Base-by-base conservation (phyloP, 2,797 vertebrate species). In the Peromyscus attwateri region DNA sequence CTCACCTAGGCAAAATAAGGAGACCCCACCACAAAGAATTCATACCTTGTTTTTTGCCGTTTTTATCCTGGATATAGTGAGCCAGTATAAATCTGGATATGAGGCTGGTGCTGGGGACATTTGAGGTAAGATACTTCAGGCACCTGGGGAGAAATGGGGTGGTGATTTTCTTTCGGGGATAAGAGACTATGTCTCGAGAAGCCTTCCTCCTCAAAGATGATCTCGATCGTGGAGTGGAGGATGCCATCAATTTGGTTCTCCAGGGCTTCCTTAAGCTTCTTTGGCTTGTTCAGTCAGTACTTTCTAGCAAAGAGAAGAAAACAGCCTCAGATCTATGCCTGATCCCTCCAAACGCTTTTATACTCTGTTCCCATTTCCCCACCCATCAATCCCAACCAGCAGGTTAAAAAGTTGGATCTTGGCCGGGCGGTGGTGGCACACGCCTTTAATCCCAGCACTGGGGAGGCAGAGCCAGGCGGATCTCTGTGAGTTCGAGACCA, bases 21-120 rank as follows among this genome's bases (percentile, higher is more conserved):
- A 40, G 34, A 37, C 0, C 3, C 25, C 27, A 6, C 19, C n/a
- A 87, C 60, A 66, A 23, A 84, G 21, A 87, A 10, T 9, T 2
- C 79, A n/a, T 96, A 97, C 95, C 94, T 96, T 46, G 57, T 5
- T 29, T 80, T 49, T 23, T 43, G 70, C 1, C 8, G 8, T 10
- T 55, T 3, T 76, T 34, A 17, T 12, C 64, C 89, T 49, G 52
- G 80, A 31, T 55, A 12, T 66, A 95, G 3, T 4, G 2, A 1
- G 13, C 4, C 80, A 93, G 37, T 4, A 95, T 34, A 73, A n/a
- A 52, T 17, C 21, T 43, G 88, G 71, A 34, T 19, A 57, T 37
- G 60, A 87, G 27, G 66, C 97, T 97, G 91, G 96, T 97, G 49
- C 89, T 92, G 37, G 96, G 90, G 31, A 64, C 6, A 0, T 62